Base-by-base conservation (phyloP, 2,113 vertebrate species). In the Labeo rohita region DNA sequence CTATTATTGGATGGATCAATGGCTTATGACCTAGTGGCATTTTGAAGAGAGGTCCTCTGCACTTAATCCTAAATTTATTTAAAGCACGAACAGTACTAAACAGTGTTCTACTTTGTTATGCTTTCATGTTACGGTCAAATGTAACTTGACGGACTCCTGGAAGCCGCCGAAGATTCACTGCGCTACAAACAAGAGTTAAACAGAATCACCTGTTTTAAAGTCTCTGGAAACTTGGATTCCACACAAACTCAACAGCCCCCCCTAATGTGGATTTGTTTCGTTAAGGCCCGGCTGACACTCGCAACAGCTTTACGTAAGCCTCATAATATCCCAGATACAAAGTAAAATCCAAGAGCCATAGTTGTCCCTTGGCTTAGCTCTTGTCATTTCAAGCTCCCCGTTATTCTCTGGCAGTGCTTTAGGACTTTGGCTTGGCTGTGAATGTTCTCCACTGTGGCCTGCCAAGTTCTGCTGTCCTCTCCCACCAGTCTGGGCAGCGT, bases 401-500 rank as follows among this genome's bases (percentile, higher is more conserved):
- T 86, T 85, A 77, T 70, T 56, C 63, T 63, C 75, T 86, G 80
- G 63, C 80, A 70, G 47, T 5, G 80, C 56, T 77, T 88, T 52
- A 76, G 21, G 49, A 68, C 82, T 86, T 75, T 63, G 78, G 68
- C 78, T 52, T 23, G 70, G 66, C 85, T 81, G 68, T 75, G 34
- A 72, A 28, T 86, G 66, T 63, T 86, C 73, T 86, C 73, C 66
- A 72, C 83, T 86, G 59, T 43, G 73, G 54, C 70, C 87, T 68
- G 68, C 78, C 76, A 84, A 83, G 54, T 11, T 66, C 68, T 82
- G 45, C 23, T 70, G 80, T 86, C n/a, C 13, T 84, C 23, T 89
- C 82, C 88, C 85, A 88, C 84, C 66, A 86, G 50, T 81, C 84
- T 87, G 88, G 88, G 49, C 70, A 84, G 50, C 8, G 28, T 89